Base-by-base conservation (phyloP, 2,888 invertebrate species). In the Subacronicta megacephala region DNA sequence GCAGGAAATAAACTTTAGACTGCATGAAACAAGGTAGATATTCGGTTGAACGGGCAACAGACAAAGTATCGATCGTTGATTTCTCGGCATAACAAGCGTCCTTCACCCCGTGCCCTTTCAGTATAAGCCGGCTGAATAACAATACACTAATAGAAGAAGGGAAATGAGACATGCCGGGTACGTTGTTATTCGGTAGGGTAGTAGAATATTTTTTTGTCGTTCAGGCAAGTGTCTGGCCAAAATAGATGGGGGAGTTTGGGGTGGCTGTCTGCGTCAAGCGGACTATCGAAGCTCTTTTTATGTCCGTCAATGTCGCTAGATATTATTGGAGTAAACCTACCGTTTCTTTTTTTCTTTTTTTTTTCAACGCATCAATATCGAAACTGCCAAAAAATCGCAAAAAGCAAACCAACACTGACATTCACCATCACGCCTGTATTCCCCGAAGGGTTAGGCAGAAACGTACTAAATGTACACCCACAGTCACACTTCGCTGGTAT, bases 71-170 rank as follows among this genome's bases (percentile, higher is more conserved):
- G 93, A 93, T 91, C 92, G 86, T 40, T 60, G 55, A 77, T 77
- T 78, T 76, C 68, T 82, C 78, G 77, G 80, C 85, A 79, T 79
- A 82, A 70, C 80, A 67, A 55, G 80, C 88, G 92, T 90, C 92
- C 92, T 92, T 92, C 92, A 92, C 92, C 92, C 80, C 85, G 84
- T 92, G 91, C 86, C 92, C 92, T 92, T 92, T 81, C 60, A 53
- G 71, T 79, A 70, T 78, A 77, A 85, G 62, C 81, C 87, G 80
- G 55, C 81, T 64, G 70, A 79, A 79, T 84, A 72, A 58, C 67
- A 77, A 74, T 82, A 79, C 62, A 63, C 59, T 66, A 45, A 55
- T 60, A 51, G 58, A 69, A 66, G 51, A 56, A 50, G 58, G 65
- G 45, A 70, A 74, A 63, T 56, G 57, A 53, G 37, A 56, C 52